Evolutionary conservation across 2,797 vertebrate species (phyloP).

Genomic region (Uromys caudimaculatus): DNA sequence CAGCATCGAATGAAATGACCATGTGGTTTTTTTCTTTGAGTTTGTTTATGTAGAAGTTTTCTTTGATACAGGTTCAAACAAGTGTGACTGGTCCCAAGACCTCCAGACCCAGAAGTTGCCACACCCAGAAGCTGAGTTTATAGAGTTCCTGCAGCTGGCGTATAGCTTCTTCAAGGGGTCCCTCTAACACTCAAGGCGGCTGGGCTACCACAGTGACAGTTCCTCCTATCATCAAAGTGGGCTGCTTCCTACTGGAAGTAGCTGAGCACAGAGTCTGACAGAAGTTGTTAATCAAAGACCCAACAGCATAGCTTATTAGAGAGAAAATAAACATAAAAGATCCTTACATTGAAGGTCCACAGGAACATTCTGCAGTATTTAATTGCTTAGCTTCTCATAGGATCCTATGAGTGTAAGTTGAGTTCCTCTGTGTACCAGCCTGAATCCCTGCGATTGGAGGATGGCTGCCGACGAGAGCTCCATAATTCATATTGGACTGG

Average conservation of each 20-base stretch:
- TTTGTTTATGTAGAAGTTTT: too few species aligned
- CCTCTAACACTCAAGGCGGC: not conserved
- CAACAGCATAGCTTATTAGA: not conserved
- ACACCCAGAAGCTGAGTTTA: not conserved
- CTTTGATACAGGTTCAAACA: not conserved
- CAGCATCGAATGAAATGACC: too few species aligned
- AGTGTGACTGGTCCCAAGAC: not conserved
- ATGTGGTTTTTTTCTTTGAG: too few species aligned
- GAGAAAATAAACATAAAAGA: not conserved
- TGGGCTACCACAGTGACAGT: not conserved
- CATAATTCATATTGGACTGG: not conserved
- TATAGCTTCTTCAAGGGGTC: not conserved
- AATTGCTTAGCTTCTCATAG: not conserved
- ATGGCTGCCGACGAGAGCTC: not conserved
- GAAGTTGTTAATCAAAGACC: not conserved
- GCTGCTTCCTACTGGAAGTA: not conserved
- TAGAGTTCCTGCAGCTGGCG: not conserved
- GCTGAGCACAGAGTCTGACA: not conserved
- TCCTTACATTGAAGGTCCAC: not conserved
- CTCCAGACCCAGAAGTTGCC: not conserved
- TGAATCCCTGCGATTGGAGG: not conserved
- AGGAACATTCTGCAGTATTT: not conserved
- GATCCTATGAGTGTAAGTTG: not conserved
- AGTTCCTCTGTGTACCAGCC: not conserved
- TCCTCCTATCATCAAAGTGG: not conserved